phyloP scores from a whole-genome alignment of 2,113 vertebrate genomes.

The Gasterosteus nipponicus region DNA sequence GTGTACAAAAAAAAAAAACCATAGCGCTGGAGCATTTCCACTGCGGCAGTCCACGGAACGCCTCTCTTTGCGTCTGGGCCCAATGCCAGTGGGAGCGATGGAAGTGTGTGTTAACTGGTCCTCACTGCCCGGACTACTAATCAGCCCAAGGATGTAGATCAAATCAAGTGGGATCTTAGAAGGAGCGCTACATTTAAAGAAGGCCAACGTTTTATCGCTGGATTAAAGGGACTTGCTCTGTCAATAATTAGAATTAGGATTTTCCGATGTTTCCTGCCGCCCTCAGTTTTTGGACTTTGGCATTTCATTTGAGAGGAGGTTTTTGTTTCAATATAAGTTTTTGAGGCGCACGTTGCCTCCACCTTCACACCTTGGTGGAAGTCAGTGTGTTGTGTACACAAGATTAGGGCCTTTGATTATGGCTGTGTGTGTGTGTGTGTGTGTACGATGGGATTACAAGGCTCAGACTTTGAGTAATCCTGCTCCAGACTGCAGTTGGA shows the following conservation, averaged over 20 bases:
- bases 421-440: conserved; percentile 38
- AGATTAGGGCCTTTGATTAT: conserved; percentile 62
- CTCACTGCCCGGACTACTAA: conserved; percentile 19
- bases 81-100: conserved; percentile 13
- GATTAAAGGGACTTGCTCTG: not conserved
- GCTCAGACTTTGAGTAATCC: conserved; percentile 76
- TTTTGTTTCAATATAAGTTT: not conserved
- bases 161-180: conserved; percentile 2
- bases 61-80: not conserved
- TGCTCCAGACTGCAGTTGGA: conserved; percentile 61
- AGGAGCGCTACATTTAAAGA: not conserved
- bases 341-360: not conserved
- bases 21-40: not conserved
- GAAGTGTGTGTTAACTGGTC: conserved; percentile 25
- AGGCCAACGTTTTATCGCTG: not conserved
- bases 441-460: conserved; percentile 54
- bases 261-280: not conserved
- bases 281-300: not conserved
- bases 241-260: no score
- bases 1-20: not conserved
- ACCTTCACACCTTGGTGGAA: conserved; percentile 19
- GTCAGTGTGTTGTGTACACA: conserved; percentile 49
- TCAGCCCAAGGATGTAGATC: conserved; percentile 29
- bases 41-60: conserved; percentile 3
- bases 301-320: not conserved